phyloP scores from a whole-genome alignment of 1,140 invertebrate species.

The Brachionus sp. region DNA sequence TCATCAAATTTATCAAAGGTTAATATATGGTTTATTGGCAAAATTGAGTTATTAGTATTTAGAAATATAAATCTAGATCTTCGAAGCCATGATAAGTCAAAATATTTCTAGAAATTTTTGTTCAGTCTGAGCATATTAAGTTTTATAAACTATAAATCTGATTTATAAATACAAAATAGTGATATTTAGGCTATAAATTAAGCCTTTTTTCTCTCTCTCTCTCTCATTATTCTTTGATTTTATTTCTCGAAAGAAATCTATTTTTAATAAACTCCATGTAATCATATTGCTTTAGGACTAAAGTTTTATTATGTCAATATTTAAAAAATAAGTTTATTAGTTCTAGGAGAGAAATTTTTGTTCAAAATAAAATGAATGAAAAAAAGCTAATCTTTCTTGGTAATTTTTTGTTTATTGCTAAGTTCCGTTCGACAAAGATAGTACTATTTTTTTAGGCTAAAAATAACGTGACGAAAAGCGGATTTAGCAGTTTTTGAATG shows the following conservation, averaged over 20 bases:
- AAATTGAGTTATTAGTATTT: slow-evolving; percentile 6
- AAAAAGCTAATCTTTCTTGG: too few species aligned
- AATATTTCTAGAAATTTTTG: not conserved
- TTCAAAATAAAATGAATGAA: too few species aligned
- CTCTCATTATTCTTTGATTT: not conserved
- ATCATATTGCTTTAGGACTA: not conserved
- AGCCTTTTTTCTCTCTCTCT: not conserved
- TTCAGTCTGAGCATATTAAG: not conserved
- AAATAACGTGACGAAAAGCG: not conserved
- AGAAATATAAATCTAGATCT: not conserved
- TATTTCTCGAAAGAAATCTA: not conserved
- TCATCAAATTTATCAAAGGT: not conserved
- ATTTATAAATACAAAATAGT: not conserved
- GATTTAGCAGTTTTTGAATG: not conserved
- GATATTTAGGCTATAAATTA: not conserved
- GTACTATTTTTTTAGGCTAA: not conserved
- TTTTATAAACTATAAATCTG: not conserved
- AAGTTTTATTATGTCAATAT: not conserved
- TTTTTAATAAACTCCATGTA: not conserved
- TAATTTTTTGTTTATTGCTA: not conserved
- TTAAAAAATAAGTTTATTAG: not conserved
- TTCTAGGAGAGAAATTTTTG: too few species aligned
- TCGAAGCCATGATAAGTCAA: not conserved
- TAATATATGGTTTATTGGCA: not conserved
- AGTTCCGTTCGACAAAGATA: not conserved